These are phyloP conservation scores for Serinus canaria DNA, from an alignment of 2,113 vertebrate species.

Conservation along the genomic window DNA sequence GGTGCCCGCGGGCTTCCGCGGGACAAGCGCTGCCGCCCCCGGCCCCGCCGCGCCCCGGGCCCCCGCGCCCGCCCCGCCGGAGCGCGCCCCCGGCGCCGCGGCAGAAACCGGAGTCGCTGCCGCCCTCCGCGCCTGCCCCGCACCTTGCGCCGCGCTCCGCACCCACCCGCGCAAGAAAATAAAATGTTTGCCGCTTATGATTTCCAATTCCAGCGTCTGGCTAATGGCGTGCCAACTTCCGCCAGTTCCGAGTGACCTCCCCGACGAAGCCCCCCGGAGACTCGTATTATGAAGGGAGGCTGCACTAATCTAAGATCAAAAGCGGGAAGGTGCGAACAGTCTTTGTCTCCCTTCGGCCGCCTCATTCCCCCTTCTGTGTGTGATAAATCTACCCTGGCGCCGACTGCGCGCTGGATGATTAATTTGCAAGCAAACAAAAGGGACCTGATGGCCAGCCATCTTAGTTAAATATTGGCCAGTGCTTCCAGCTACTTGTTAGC, in stretches of 20 bases:
- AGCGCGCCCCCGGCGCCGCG: neutral
- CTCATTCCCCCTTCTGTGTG: constrained; percentile 74
- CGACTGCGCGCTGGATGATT: constrained; percentile 82
- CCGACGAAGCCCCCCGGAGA: constrained; percentile 77
- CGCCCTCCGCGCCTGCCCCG: neutral
- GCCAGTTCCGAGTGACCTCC: constrained; percentile 78
- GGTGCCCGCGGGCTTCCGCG: neutral
- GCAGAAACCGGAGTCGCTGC: neutral
- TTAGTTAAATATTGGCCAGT: constrained; percentile 88
- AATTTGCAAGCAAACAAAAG: constrained; percentile 95
- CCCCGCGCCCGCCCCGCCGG: neutral
- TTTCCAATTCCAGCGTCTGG: constrained; percentile 59
- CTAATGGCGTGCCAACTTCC: constrained; percentile 78
- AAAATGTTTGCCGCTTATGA: constrained; percentile 55
- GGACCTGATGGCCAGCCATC: constrained; percentile 78
- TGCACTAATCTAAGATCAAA: constrained; percentile 79
- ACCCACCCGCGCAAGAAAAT: neutral
- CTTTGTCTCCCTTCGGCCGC: constrained; percentile 78
- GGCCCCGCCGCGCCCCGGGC: neutral
- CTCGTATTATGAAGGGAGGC: constrained; percentile 76
- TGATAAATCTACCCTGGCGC: constrained; percentile 83
- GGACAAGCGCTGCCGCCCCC: neutral
- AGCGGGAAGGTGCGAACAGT: constrained; percentile 83
- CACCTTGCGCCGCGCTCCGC: constrained; percentile 23
- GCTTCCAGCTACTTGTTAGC: constrained; percentile 78